Conservation (phyloP, 2,888 invertebrate genomes). For the Tinea semifulvella region DNA sequence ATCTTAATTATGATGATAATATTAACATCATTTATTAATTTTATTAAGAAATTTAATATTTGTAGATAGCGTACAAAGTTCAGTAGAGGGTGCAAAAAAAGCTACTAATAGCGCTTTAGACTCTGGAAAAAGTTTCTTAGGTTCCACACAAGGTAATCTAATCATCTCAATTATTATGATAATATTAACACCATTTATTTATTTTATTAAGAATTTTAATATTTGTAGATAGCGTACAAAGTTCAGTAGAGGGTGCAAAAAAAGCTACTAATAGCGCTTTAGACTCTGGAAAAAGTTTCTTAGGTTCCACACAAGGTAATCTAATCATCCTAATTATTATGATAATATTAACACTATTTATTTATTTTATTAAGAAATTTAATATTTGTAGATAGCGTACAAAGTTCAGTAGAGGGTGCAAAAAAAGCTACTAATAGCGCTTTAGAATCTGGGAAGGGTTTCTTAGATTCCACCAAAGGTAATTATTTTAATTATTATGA, state of each 20-base stretch:
- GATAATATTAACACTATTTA: neutral
- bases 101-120: no score
- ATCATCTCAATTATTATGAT: no score
- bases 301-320: constrained; percentile 3
- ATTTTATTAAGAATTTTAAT: no score
- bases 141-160: no score
- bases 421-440: constrained; percentile 36
- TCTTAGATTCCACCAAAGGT: constrained; percentile 5
- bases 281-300: constrained; percentile 25
- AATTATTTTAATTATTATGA: neutral
- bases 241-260: constrained; percentile 34
- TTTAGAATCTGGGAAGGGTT: constrained; percentile 26
- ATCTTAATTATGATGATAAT: no score
- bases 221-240: constrained; percentile 16
- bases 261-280: constrained; percentile 33
- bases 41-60: no score
- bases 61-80: no score
- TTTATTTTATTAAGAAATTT: no score
- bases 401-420: constrained; percentile 29
- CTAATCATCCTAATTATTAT: neutral
- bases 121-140: no score
- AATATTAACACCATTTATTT: no score
- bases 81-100: no score
- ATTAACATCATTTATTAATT: no score
- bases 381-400: constrained; percentile 16